Percentiles rank a stretch among this genome's conserved stretches.
phyloP scores from a whole-genome alignment of 2,888 invertebrate species.

The Fabriciana adippe region DNA sequence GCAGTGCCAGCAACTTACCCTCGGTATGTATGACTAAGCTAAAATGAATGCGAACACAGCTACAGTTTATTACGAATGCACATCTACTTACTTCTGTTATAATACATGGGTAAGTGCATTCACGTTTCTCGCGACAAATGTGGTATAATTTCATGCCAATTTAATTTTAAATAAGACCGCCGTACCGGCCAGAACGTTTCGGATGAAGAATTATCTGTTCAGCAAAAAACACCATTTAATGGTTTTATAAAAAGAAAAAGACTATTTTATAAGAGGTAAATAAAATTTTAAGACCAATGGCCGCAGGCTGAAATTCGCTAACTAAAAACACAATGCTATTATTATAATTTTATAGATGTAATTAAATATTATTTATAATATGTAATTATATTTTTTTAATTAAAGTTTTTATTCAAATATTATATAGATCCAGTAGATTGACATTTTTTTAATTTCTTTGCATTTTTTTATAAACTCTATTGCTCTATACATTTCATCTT shows the following conservation, averaged over 20 bases:
- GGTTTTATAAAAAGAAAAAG: background rate
- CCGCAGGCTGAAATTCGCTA: no score
- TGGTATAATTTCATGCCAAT: constrained; percentile 5
- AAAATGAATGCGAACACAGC: constrained; percentile 33
- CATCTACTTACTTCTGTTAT: constrained; percentile 22
- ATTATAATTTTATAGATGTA: no score
- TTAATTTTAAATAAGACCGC: constrained; percentile 17
- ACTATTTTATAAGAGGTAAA: background rate
- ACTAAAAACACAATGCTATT: no score
- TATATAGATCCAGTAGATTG: no score
- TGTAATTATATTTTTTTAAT: no score
- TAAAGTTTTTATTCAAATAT: no score
- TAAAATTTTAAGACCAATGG: no score
- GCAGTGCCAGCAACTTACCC: constrained; percentile 57
- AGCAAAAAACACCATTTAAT: background rate
- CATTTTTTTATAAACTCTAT: no score
- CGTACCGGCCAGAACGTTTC: background rate
- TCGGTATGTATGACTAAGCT: constrained; percentile 38
- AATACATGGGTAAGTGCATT: constrained; percentile 2
- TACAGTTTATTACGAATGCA: constrained; percentile 16
- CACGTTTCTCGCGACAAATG: constrained; percentile 4
- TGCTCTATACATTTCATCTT: no score
- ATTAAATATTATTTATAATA: no score
- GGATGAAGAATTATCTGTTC: background rate
- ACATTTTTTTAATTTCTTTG: no score